Evolutionary conservation across 1,140 invertebrate species (phyloP).

Genomic region (Lepidurus packardi): DNA sequence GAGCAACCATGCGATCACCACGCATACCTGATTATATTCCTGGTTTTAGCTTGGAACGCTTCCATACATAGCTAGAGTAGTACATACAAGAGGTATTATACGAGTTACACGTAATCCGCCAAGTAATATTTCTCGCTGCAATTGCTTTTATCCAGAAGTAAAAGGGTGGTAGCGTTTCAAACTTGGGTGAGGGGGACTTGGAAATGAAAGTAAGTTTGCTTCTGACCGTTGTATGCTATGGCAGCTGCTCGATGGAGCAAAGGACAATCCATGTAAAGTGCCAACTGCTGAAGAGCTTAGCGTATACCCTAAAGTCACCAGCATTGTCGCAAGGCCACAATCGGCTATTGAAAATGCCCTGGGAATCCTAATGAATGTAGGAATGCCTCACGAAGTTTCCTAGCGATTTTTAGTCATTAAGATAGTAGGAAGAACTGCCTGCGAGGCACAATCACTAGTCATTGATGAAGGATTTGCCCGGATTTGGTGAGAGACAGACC

Average conservation of each 20-base stretch:
- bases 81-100: too few relatives aligned
- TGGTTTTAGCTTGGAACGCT: too few relatives aligned
- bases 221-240: background rate
- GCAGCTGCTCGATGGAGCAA: constrained; percentile 9
- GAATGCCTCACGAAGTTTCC: background rate
- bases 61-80: too few relatives aligned
- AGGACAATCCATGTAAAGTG: background rate
- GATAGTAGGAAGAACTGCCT: too few relatives aligned
- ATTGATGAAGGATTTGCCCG: too few relatives aligned
- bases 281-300: background rate
- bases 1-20: too few relatives aligned
- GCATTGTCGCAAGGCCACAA: background rate
- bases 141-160: background rate
- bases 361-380: background rate
- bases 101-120: background rate
- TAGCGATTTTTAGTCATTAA: too few relatives aligned
- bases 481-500: too few relatives aligned
- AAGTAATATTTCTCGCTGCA: background rate
- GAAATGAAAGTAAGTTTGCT: background rate
- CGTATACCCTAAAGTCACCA: background rate
- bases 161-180: background rate
- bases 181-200: background rate
- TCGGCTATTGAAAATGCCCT: background rate
- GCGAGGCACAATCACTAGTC: too few relatives aligned
- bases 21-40: too few relatives aligned